A percentile compares a stretch with the other conserved stretches of the same genome.
phyloP scores from a whole-genome alignment of 2,888 invertebrate species.

The Eulithis testata region DNA sequence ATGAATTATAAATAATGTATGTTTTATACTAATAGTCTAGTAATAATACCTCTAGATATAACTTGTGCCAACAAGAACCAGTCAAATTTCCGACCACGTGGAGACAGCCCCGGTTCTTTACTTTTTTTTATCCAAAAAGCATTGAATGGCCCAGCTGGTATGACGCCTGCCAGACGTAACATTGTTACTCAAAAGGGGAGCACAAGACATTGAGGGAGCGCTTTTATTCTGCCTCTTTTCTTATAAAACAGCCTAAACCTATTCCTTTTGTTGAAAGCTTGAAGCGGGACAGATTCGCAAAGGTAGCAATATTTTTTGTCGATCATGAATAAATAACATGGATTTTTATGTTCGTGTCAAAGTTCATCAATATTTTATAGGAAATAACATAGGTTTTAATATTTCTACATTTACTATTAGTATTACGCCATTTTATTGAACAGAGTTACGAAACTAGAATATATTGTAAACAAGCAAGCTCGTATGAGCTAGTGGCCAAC shows the following conservation, averaged over 20 bases:
- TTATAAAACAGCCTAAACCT: conserved; percentile 48
- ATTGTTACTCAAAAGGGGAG: conserved; percentile 71
- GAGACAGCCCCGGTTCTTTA: conserved; percentile 53
- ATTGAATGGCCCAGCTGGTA: conserved; percentile 81
- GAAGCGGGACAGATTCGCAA: conserved; percentile 67
- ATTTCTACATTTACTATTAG: not conserved
- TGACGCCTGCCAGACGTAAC: conserved; percentile 68
- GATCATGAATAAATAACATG: conserved; percentile 59
- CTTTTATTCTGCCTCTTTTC: conserved; percentile 52
- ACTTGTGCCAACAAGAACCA: conserved; percentile 48
- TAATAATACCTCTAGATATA: conserved; percentile 39
- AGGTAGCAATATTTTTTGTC: conserved; percentile 56
- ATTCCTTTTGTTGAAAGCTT: conserved; percentile 57
- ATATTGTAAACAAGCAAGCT: not conserved
- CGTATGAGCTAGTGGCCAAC: conserved; percentile 27
- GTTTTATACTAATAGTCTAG: conserved; percentile 16
- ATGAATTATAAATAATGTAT: conserved; percentile 40
- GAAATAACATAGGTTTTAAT: conserved; percentile 32
- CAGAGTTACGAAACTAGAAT: not conserved
- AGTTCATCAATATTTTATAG: conserved; percentile 65
- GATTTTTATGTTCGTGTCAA: conserved; percentile 70
- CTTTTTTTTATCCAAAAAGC: conserved; percentile 50
- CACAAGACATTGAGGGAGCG: conserved; percentile 69
- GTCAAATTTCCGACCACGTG: conserved; percentile 75
- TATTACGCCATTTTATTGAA: not conserved